These are phyloP conservation scores for Oryzias dopingdopingensis DNA, from an alignment of 2,797 vertebrate species.

Conservation along the genomic window DNA sequence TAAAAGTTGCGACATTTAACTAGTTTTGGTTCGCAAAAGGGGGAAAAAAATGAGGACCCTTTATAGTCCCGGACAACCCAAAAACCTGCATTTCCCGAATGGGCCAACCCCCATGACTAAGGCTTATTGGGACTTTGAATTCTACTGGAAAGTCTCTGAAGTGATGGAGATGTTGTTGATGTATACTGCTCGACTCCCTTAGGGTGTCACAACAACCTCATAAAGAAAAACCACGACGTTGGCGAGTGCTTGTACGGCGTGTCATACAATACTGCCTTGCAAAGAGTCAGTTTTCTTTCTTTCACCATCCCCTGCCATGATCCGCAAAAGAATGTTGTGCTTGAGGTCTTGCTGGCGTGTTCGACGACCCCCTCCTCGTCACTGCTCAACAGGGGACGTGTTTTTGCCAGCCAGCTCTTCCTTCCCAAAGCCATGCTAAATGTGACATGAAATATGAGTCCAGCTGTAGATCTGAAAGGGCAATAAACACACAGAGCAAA, in stretches of 20 bases:
- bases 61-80: no score
- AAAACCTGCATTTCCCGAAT: no score
- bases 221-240: constrained; percentile 27
- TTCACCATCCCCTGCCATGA: constrained; percentile 20
- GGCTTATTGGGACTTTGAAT: no score
- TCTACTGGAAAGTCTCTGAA: constrained; percentile 34
- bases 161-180: constrained; percentile 49
- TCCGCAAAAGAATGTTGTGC: constrained; percentile 18
- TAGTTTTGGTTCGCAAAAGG: no score
- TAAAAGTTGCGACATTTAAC: no score
- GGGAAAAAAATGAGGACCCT: no score
- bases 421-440: constrained; percentile 54
- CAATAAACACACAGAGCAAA: constrained; percentile 51
- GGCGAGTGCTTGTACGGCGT: constrained; percentile 27
- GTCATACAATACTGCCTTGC: constrained; percentile 26
- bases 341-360: constrained; percentile 25
- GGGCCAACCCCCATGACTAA: no score
- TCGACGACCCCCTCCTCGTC: background rate
- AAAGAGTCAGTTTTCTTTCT: constrained; percentile 22
- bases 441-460: constrained; percentile 68
- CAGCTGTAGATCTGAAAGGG: constrained; percentile 39
- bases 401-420: constrained; percentile 33
- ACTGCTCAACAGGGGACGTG: constrained; percentile 24
- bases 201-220: constrained; percentile 38
- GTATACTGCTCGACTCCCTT: constrained; percentile 45